Percentiles rank a stretch among this genome's conserved stretches.
phyloP scores from a whole-genome alignment of 1,140 invertebrate species.

The Bombus confusus region DNA sequence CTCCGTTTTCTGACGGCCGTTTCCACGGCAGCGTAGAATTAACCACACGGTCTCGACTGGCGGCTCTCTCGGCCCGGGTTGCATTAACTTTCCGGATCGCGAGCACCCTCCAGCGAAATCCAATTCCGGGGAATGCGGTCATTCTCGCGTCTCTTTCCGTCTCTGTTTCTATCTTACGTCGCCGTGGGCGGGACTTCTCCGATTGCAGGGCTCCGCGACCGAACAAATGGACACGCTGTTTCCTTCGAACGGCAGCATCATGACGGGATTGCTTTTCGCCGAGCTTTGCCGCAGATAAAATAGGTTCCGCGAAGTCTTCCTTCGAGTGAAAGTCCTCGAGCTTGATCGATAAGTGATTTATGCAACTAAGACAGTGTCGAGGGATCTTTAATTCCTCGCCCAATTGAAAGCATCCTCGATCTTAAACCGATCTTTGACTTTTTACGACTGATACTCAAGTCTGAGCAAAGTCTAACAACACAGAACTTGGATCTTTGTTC shows the following conservation, averaged over 20 bases:
- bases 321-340: background rate
- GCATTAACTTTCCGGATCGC: constrained; percentile 53
- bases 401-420: too few relatives aligned
- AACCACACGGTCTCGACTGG: constrained; percentile 28
- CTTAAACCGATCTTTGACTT: too few relatives aligned
- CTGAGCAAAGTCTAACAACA: too few relatives aligned
- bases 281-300: background rate
- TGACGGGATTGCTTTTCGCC: background rate
- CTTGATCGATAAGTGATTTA: background rate
- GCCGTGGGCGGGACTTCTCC: background rate
- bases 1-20: background rate
- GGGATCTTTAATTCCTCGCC: too few relatives aligned
- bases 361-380: too few relatives aligned
- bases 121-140: constrained; percentile 51
- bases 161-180: constrained; percentile 27
- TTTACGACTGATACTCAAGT: too few relatives aligned
- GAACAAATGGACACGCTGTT: constrained; percentile 28
- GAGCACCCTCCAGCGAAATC: constrained; percentile 39
- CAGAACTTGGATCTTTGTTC: too few relatives aligned
- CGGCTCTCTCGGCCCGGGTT: constrained; percentile 11
- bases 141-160: constrained; percentile 46
- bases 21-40: constrained; percentile 41
- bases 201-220: constrained; percentile 25
- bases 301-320: background rate
- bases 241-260: background rate